Evolutionary conservation across 2,797 vertebrate species (phyloP), one percentile per base, ranked within the genome.

Genomic region (Schizopygopsis pylzovi): DNA sequence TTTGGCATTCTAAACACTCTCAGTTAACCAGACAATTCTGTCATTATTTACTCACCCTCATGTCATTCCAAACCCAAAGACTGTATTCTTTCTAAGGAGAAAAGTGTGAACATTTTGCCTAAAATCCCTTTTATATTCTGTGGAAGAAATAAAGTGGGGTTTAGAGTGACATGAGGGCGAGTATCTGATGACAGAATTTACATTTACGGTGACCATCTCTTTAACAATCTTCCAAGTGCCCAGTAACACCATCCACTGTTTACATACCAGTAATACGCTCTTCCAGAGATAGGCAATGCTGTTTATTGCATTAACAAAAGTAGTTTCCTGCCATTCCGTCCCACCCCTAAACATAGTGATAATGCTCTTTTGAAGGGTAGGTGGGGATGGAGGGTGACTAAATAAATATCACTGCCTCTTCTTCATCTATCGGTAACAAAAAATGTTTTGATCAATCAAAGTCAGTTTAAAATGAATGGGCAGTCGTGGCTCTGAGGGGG

Each of bases 271-370:
- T 71, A 68, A 76, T 82, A 37, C 41, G 41, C 63, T 82, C 39
- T 52, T 72, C 56, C 52, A 86, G 71, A 65, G 52, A 71, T 61
- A 72, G 87, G 52, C 85, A 85, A 70, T 73, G 73, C 80, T 85
- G 85, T 88, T 88, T 88, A 88, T 85, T 33, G 75, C 22, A 56
- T 56, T 75, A 76, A 81, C 67, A 77, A 82, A 86, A 87, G 83
- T 68, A 6, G 49, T 80, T 87, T 87, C 85, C 88, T 88, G 85
- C 49, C 28, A 79, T 70, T 52, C 45, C 52, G 56, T 75, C 82
- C 85, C 85, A 89, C 78, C 85, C 83, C 89, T 82, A 79, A 87
- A 84, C 70, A n/a, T n/a, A 76, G 39, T 80, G 85, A 87, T 89
- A 88, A 84, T 81, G 77, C 39, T 70, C 78, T 75, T 82, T 77